Conservation (phyloP, 2,888 invertebrate species). For the Temnothorax rugatulus region DNA sequence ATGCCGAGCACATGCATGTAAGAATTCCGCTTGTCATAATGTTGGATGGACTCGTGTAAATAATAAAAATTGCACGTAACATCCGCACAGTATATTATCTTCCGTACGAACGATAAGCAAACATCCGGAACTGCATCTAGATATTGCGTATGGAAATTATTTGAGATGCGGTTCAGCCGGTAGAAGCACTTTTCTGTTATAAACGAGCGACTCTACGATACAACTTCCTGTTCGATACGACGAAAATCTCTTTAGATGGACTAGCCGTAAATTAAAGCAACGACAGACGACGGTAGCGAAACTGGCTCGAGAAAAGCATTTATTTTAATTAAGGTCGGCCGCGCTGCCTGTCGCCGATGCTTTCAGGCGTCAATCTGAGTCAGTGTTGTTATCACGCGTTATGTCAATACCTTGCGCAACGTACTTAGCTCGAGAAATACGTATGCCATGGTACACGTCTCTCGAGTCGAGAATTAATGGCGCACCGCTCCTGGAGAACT, state of each 20-base stretch:
- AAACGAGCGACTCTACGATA: neutral
- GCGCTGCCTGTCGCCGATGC: constrained; percentile 40
- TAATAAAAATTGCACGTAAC: neutral
- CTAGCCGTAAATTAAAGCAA: constrained; percentile 57
- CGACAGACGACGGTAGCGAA: constrained; percentile 51
- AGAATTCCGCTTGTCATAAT: neutral
- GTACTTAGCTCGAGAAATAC: constrained; percentile 30
- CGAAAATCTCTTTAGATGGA: constrained; percentile 10
- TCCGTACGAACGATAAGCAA: neutral
- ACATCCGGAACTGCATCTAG: neutral
- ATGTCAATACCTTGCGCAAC: constrained; percentile 38
- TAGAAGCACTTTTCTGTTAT: constrained; percentile 13
- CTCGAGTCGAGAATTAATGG: constrained; percentile 32
- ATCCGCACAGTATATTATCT: neutral
- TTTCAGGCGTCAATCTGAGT: constrained; percentile 46
- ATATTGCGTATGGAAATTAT: constrained; percentile 16
- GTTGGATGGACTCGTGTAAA: neutral
- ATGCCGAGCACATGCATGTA: neutral
- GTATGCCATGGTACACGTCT: neutral
- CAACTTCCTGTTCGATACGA: constrained; percentile 52
- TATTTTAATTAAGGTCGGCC: constrained; percentile 65
- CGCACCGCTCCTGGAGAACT: constrained; percentile 27
- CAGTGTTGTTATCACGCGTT: constrained; percentile 51
- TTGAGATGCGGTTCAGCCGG: neutral
- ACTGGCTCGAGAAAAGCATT: constrained; percentile 62